These are phyloP conservation scores for Aldrovandia affinis DNA, from an alignment of 2,797 vertebrate species.

Conservation along the genomic window DNA sequence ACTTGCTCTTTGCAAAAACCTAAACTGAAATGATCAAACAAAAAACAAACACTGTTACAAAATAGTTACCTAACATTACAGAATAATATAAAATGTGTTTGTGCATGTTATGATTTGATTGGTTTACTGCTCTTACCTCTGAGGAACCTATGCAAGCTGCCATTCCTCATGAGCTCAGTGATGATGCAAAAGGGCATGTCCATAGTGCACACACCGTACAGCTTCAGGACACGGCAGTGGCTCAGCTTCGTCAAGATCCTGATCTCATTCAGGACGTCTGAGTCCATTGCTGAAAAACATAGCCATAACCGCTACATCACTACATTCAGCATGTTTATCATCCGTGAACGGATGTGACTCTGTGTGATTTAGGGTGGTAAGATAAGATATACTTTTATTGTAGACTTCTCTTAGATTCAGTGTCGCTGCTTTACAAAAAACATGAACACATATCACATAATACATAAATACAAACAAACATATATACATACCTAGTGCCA, in stretches of 20 bases:
- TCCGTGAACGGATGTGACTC: too few species aligned
- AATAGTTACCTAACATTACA: background rate
- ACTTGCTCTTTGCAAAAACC: background rate
- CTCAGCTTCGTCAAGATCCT: constrained; percentile 60
- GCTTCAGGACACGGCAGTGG: constrained; percentile 56
- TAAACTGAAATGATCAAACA: background rate
- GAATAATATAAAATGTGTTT: too few species aligned
- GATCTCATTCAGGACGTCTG: constrained; percentile 49
- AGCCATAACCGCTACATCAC: background rate
- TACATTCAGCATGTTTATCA: too few species aligned
- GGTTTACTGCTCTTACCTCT: constrained; percentile 42
- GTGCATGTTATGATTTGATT: background rate
- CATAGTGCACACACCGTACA: constrained; percentile 56
- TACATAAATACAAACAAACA: too few species aligned
- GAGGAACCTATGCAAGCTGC: constrained; percentile 56
- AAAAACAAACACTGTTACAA: background rate
- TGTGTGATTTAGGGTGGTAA: too few species aligned
- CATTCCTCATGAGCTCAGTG: constrained; percentile 60
- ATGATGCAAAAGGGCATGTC: constrained; percentile 56
- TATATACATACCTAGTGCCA: too few species aligned
- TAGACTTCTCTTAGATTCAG: too few species aligned
- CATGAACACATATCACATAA: too few species aligned
- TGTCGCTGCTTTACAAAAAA: too few species aligned
- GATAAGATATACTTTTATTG: too few species aligned
- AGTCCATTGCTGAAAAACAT: constrained; percentile 34